Conservation (phyloP, 2,888 invertebrate genomes). For the Onthophagus sagittarius region DNA sequence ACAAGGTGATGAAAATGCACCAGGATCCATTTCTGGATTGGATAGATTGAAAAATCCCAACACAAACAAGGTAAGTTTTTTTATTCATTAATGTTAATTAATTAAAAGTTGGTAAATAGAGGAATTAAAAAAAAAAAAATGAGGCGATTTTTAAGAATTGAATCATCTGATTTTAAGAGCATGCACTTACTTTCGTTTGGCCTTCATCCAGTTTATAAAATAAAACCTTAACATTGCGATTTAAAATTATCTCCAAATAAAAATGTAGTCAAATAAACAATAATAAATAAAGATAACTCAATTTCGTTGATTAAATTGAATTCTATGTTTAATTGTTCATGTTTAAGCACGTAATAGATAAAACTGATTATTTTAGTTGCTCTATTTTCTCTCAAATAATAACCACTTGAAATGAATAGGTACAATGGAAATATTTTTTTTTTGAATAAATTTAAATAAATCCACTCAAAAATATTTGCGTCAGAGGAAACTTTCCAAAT, state of each 20-base stretch:
- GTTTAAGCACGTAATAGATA: no score
- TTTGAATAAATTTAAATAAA: neutral
- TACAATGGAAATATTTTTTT: neutral
- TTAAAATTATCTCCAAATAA: neutral
- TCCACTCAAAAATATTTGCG: neutral
- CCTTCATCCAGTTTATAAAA: neutral
- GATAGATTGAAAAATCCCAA: conserved; percentile 65
- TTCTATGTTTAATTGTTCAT: no score
- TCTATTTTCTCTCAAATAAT: neutral
- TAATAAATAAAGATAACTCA: neutral
- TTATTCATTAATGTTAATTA: no score
- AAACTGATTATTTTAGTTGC: no score
- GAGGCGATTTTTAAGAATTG: neutral
- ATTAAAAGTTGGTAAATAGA: no score
- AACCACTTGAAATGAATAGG: neutral
- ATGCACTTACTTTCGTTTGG: neutral
- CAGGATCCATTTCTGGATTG: conserved; percentile 48
- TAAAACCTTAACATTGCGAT: neutral
- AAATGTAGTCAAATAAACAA: neutral
- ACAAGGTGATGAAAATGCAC: neutral
- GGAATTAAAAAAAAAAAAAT: no score
- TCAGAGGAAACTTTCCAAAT: neutral
- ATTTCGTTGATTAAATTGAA: neutral
- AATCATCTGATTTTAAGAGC: neutral
- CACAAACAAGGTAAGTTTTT: conserved; percentile 68